Percentiles rank a stretch among this genome's conserved stretches.
phyloP scores from a whole-genome alignment of 2,797 vertebrate species.

The Neopelma chrysocephalum region DNA sequence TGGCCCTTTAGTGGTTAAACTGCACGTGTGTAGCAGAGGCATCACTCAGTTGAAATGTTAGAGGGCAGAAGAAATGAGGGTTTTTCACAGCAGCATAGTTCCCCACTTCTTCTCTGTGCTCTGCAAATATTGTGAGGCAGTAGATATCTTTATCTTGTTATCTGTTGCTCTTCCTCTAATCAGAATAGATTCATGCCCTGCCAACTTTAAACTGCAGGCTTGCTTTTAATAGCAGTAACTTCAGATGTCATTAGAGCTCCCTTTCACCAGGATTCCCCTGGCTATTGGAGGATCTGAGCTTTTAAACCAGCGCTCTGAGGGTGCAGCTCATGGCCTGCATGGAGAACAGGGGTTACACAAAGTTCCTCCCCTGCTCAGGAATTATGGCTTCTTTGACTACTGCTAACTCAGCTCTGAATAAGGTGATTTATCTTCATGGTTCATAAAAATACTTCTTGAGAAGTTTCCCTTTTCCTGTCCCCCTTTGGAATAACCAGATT shows the following conservation, averaged over 20 bases:
- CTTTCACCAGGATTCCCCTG: constrained; percentile 1
- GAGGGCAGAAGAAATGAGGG: not conserved
- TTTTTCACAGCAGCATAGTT: not conserved
- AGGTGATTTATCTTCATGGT: constrained; percentile 13
- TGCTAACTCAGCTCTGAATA: constrained; percentile 34
- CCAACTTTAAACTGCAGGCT: not conserved
- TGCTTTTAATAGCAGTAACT: constrained; percentile 35
- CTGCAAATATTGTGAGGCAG: not conserved
- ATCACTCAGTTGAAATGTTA: not conserved
- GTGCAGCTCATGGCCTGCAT: not conserved
- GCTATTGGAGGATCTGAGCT: not conserved
- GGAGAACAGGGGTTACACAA: not conserved
- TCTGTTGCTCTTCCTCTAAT: constrained; percentile 34
- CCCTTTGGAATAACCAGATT: constrained; percentile 3
- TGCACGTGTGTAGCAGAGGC: accelerated
- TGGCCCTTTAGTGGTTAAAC: not conserved
- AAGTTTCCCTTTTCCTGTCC: constrained; percentile 11
- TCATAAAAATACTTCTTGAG: constrained; percentile 37
- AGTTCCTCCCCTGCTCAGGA: not conserved
- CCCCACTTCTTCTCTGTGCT: not conserved
- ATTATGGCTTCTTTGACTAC: not conserved
- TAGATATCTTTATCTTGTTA: constrained; percentile 1
- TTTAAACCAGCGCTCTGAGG: not conserved
- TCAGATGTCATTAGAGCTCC: not conserved
- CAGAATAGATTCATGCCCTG: constrained; percentile 5